These are phyloP conservation scores for Sphinx pinastri DNA, from an alignment of 2,888 invertebrate species.

Conservation along the genomic window DNA sequence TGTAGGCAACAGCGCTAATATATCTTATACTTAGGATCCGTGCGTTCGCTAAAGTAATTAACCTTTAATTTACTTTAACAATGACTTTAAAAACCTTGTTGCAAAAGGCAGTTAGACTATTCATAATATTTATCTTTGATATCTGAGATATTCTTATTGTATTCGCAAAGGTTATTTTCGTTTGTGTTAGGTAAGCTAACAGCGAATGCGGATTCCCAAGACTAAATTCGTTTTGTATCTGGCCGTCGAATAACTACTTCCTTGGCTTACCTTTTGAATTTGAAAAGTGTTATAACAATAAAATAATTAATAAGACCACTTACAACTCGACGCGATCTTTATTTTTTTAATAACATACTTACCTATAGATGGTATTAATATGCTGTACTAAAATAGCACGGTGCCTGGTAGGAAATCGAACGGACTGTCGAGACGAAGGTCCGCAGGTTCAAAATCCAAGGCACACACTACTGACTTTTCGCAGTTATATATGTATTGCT, in stretches of 20 bases:
- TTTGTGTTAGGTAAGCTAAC: background rate
- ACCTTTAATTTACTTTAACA: conserved; percentile 22
- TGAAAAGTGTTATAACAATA: background rate
- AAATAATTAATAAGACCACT: too few species aligned
- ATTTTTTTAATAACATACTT: too few species aligned
- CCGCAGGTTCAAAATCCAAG: too few species aligned
- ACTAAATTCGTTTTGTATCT: conserved; percentile 6
- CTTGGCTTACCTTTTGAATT: background rate
- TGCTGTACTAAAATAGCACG: too few species aligned
- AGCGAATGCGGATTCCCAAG: conserved; percentile 11
- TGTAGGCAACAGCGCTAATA: background rate
- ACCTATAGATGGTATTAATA: too few species aligned
- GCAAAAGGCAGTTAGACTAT: conserved; percentile 1
- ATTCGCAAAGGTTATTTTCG: conserved; percentile 9
- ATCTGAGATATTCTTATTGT: conserved; percentile 19
- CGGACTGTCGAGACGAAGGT: too few species aligned
- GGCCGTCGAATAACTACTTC: background rate
- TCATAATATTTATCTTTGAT: conserved; percentile 12
- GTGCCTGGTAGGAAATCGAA: too few species aligned
- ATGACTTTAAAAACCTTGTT: conserved; percentile 18
- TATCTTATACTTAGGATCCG: conserved; percentile 1
- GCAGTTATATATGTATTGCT: too few species aligned
- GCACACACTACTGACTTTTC: too few species aligned
- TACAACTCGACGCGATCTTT: too few species aligned
- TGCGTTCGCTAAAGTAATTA: conserved; percentile 9